Evolutionary conservation across 2,888 invertebrate species (phyloP).

Genomic region (Chrysolina oricalcia): DNA sequence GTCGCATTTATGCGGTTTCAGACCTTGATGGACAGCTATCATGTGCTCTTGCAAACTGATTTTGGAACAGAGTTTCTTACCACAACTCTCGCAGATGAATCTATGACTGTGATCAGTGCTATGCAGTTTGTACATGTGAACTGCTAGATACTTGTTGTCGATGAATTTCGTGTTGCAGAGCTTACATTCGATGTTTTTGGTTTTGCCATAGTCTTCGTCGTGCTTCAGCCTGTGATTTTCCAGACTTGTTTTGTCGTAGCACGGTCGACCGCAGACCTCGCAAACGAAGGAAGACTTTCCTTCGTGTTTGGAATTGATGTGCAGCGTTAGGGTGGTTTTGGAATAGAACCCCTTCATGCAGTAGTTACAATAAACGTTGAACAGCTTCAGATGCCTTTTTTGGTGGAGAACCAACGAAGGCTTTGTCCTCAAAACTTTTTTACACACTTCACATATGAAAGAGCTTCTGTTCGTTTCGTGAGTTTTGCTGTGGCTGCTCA

Average conservation of each 20-base stretch:
- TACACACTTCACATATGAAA: conserved; percentile 73
- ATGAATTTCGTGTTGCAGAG: conserved; percentile 58
- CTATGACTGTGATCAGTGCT: conserved; percentile 48
- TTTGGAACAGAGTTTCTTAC: conserved; percentile 71
- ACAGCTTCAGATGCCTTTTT: conserved; percentile 62
- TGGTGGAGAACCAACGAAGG: conserved; percentile 55
- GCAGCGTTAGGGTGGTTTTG: conserved; percentile 50
- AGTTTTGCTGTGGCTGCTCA: conserved; percentile 46
- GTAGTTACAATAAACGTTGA: conserved; percentile 59
- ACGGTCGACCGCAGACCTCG: conserved; percentile 60
- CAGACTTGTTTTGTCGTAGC: conserved; percentile 58
- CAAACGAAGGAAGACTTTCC: conserved; percentile 59
- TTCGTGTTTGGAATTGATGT: conserved; percentile 58
- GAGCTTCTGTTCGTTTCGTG: conserved; percentile 53
- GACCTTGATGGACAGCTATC: conserved; percentile 65
- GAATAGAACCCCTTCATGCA: conserved; percentile 59
- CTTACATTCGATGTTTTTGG: conserved; percentile 57
- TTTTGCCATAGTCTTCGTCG: conserved; percentile 53
- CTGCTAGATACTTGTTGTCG: conserved; percentile 56
- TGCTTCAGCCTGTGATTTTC: conserved; percentile 59
- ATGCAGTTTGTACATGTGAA: conserved; percentile 58
- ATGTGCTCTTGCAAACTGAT: conserved; percentile 61
- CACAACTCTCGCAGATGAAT: conserved; percentile 72
- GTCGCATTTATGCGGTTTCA: conserved; percentile 72
- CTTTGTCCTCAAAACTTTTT: conserved; percentile 72